These are phyloP conservation scores for Falco novaeseelandiae DNA, from an alignment of 2,797 vertebrate species.

Conservation along the genomic window DNA sequence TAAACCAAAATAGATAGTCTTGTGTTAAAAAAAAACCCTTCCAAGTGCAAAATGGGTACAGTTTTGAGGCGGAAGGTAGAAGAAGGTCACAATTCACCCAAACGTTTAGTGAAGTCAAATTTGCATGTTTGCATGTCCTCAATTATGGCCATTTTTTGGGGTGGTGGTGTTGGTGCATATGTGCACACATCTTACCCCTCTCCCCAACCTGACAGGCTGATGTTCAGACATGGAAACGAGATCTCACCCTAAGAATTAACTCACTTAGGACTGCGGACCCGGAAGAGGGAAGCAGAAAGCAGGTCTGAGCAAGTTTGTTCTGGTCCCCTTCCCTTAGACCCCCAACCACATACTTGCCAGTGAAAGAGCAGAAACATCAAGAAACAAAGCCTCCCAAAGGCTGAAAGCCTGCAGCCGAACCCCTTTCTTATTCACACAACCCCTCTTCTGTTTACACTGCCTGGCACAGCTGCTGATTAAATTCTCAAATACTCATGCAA, in stretches of 20 bases:
- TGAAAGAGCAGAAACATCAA: not conserved
- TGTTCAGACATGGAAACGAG: not conserved
- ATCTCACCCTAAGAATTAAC: not conserved
- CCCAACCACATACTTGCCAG: not conserved
- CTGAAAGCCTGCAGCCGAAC: not conserved
- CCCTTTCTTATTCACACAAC: not conserved
- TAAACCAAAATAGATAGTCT: not conserved
- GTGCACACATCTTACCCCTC: rapidly evolving
- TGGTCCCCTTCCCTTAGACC: not conserved
- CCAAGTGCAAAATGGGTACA: not conserved
- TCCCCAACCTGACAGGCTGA: not conserved
- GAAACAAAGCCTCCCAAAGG: not conserved
- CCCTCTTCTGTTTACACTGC: not conserved
- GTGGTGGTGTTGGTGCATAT: too few species aligned
- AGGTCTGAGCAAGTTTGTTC: not conserved
- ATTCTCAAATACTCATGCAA: not conserved
- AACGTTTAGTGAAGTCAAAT: not conserved
- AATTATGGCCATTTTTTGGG: not conserved
- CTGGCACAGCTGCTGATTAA: not conserved
- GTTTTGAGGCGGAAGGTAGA: not conserved
- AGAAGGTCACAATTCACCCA: not conserved
- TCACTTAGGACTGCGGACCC: not conserved
- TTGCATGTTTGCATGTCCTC: not conserved
- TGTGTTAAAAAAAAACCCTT: not conserved
- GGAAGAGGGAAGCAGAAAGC: not conserved